A percentile compares a stretch with the other conserved stretches of the same genome.
Evolutionary conservation across 2,888 invertebrate genomes (phyloP).

Genomic region (Campopleginae sp.): DNA sequence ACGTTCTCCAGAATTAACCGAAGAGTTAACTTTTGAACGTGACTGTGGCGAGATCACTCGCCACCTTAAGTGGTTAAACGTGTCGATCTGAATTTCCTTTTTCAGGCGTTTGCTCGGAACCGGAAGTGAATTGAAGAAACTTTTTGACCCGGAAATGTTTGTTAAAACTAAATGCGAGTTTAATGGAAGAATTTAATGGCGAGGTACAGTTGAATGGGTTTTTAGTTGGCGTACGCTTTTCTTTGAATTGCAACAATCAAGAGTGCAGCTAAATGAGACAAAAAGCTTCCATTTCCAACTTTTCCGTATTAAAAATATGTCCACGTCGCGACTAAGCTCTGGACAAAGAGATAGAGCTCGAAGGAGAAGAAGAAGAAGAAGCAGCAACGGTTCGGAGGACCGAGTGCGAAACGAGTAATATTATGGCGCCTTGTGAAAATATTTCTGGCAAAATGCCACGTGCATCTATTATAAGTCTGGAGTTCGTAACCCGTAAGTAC

Average conservation of each 20-base stretch:
- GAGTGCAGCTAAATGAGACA: neutral
- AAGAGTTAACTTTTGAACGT: too few species aligned
- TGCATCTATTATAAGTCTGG: conserved; percentile 71
- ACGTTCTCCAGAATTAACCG: too few species aligned
- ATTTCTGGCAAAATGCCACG: conserved; percentile 72
- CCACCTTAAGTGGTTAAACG: too few species aligned
- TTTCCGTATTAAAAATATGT: conserved; percentile 28
- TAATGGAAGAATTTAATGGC: too few species aligned
- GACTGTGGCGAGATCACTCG: too few species aligned
- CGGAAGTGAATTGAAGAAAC: too few species aligned
- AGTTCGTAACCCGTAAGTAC: conserved; percentile 66
- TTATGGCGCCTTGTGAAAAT: conserved; percentile 71
- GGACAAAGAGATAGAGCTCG: conserved; percentile 61
- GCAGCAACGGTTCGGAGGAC: conserved; percentile 28
- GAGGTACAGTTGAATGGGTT: neutral
- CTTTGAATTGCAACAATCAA: neutral
- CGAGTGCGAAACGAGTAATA: conserved; percentile 68
- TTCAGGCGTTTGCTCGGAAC: too few species aligned
- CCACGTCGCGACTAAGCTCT: conserved; percentile 35
- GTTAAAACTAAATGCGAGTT: too few species aligned
- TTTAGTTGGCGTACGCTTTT: neutral
- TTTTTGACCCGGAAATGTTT: too few species aligned
- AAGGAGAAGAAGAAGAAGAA: conserved; percentile 32
- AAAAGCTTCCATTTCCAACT: conserved; percentile 24
- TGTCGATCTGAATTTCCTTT: too few species aligned